Conservation (phyloP, 2,113 vertebrate genomes). For the Rhadina sibilatrix region DNA sequence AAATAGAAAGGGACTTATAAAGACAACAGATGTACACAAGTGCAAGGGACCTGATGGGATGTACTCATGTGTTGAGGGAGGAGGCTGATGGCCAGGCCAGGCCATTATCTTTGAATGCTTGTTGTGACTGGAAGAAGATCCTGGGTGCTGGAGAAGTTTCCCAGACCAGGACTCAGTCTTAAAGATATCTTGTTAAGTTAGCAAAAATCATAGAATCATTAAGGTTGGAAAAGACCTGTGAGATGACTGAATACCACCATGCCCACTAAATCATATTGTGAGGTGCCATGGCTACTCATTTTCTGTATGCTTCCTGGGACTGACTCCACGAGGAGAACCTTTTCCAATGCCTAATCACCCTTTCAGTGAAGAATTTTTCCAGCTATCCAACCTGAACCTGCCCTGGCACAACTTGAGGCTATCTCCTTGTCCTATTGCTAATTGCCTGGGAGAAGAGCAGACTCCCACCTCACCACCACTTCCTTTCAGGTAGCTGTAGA, state of each 20-base stretch:
- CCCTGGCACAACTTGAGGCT: background rate
- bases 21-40: fast-evolving
- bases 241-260: background rate
- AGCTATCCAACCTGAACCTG: background rate
- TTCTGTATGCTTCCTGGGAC: background rate
- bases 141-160: background rate
- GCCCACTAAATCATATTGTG: background rate
- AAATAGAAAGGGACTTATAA: background rate
- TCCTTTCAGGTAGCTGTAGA: background rate
- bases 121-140: background rate
- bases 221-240: no score
- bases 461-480: background rate
- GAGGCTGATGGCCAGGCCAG: background rate
- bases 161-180: background rate
- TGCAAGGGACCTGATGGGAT: background rate
- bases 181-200: background rate
- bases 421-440: background rate
- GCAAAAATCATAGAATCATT: background rate
- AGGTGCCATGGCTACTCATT: background rate
- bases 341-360: background rate
- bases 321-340: background rate
- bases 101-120: background rate
- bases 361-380: background rate
- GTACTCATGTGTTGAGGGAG: background rate
- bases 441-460: background rate